Base-by-base conservation (phyloP, 2,888 invertebrate species). In the Gymnoscelis rufifasciata region DNA sequence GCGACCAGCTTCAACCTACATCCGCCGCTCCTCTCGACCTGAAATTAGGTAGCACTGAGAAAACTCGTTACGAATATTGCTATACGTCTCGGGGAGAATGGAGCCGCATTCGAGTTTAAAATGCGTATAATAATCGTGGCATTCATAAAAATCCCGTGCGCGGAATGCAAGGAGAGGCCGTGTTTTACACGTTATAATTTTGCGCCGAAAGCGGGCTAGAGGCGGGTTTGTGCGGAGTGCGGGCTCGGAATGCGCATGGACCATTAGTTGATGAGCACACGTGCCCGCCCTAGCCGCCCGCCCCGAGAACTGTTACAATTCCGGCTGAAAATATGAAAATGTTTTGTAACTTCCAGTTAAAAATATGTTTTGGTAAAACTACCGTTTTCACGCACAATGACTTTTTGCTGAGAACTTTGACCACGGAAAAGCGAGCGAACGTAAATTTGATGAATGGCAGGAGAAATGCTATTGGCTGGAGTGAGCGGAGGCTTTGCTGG, bases 211-310 rank as follows among this genome's bases (percentile, higher is more conserved):
- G 86, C 87, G 71, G 78, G 74, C 70, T 74, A 71, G 71, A 72
- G 72, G 76, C 68, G 64, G 81, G 71, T 83, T 82, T 82, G 76
- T 82, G 71, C 70, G 61, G 82, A 80, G 83, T 79, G 83, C 14
- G 31, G 43, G 40, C 81, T 82, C 82, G 80, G 87, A 84, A 86
- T 86, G 86, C 83, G 86, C 78, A 88, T 83, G 88, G 89, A 81
- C 89, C 89, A 89, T 89, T 89, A 89, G 88, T 84, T 88, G 89
- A 88, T 88, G 88, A 88, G 80, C 78, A 82, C 83, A 77, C 80
- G 82, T 82, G 68, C 78, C 70, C 75, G 74, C 76, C 78, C 79
- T 72, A 71, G 72, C 66, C 64, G 60, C 59, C 52, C 56, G 59
- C 63, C 60, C 54, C 62, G 72, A 72, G 35, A 78, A 78, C 68